Percentiles rank a stretch among this genome's conserved stretches.
These are phyloP conservation scores for Pantelozetes paolii DNA, from an alignment of 2,888 invertebrate genomes.

Conservation along the genomic window DNA sequence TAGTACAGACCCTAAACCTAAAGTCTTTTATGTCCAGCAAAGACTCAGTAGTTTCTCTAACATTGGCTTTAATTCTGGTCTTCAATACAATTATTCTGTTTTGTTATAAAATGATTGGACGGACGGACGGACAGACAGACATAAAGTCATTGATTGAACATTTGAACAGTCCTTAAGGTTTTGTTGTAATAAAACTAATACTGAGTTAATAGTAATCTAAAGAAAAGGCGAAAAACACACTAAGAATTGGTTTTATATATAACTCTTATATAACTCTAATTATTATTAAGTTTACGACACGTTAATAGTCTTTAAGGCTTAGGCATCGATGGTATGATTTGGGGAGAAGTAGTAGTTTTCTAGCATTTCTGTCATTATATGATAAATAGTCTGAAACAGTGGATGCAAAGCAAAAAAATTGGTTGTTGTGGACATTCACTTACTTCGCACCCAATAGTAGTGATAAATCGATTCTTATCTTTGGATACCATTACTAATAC, in stretches of 20 bases:
- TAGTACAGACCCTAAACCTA: neutral
- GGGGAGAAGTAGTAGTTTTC: neutral
- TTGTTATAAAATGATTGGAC: slow-evolving; percentile 15
- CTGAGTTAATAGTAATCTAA: neutral
- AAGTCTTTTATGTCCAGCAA: slow-evolving; percentile 1
- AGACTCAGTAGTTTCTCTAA: neutral
- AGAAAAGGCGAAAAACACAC: neutral
- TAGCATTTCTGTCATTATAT: neutral
- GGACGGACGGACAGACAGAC: neutral
- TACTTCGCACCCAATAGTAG: neutral
- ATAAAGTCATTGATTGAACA: neutral
- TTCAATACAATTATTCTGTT: slow-evolving; percentile 6
- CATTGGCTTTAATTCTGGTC: neutral
- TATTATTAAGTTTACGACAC: slow-evolving; percentile 25
- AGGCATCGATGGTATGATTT: neutral
- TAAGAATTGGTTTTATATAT: neutral
- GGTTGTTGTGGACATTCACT: slow-evolving; percentile 25
- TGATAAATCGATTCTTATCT: slow-evolving; percentile 34
- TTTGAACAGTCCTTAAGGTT: neutral
- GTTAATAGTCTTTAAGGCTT: neutral
- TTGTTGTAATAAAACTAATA: neutral
- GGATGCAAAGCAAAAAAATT: neutral
- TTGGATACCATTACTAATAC: slow-evolving; percentile 3
- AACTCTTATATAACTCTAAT: slow-evolving; percentile 20
- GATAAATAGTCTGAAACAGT: neutral